Evolutionary conservation across 2,113 vertebrate species (phyloP).

Genomic region (Gasterosteus aculeatus): DNA sequence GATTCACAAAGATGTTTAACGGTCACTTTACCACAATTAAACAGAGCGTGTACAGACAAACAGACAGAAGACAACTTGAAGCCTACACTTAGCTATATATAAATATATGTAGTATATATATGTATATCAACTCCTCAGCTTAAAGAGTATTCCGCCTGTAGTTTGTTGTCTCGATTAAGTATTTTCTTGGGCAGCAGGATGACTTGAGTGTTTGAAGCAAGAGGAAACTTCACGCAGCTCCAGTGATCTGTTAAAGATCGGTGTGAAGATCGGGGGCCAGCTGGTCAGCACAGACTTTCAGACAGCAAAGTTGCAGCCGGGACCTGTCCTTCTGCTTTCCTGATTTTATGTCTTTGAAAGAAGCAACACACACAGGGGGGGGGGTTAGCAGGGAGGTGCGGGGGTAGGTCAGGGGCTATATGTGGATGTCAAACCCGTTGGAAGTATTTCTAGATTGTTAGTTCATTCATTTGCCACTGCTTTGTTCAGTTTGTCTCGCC

Average conservation of each 20-base stretch:
- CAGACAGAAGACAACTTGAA: neutral
- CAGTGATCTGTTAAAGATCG: neutral
- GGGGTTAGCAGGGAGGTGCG: neutral
- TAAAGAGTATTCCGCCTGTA: neutral
- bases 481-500: no score
- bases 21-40: neutral
- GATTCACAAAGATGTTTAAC: neutral
- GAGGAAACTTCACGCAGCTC: neutral
- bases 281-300: conserved; percentile 4
- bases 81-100: neutral
- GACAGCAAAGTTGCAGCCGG: neutral
- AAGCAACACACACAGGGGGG: neutral
- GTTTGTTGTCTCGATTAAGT: neutral
- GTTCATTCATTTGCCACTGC: no score
- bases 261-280: neutral
- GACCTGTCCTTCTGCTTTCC: neutral
- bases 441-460: neutral
- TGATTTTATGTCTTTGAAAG: neutral
- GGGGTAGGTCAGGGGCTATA: neutral
- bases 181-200: neutral
- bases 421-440: neutral
- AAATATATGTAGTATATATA: no score
- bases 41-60: neutral
- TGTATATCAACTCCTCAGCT: neutral
- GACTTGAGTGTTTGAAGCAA: neutral